Base-by-base conservation (phyloP, 2,797 vertebrate species). In the Adrianichthys oophorus region DNA sequence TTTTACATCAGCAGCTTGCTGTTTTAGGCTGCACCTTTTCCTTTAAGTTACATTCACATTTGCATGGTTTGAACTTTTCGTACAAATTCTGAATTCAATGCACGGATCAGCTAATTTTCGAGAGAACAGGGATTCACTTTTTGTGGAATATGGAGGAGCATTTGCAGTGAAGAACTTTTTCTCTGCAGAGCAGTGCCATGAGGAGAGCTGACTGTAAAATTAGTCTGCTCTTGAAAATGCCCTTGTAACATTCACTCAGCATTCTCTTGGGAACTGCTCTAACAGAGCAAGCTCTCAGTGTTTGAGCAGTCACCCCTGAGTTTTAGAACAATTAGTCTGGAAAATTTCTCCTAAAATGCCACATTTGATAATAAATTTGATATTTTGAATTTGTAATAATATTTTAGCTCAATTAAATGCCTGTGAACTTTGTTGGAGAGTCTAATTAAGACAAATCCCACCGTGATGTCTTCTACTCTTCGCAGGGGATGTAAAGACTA, bases 401-500 rank as follows among this genome's bases (percentile, higher is more conserved):
- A 7, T 26, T 21, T 4, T 26, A 26, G 29, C 42, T 6, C 14
- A 42, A 32, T 14, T 2, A 56, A 52, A 24, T 56, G 17, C 46
- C 45, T 41, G 23, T 60, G 7, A 7, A 46, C 3, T 48, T 26
- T 62, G 60, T 19, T 59, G 59, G 70, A 56, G 60, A 12, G 62
- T 73, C 46, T 52, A 66, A 73, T 68, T 72, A 40, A 63, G 67
- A 55, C 65, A 10, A 68, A 63, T 50, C 24, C 77, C 59, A 59
- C 56, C 59, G 32, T 79, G 49, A 54, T 73, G 23, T 84, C 42
- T 75, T 50, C 8, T 57, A 24, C 77, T 64, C 54, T 87, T 56
- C 55, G 62, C 87, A 93, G 92, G 82, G 70, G 78, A 86, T 52
- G 29, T 74, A 75, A 76, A 79, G 68, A 72, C 68, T 70, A 85